Percentiles rank a stretch among this genome's conserved stretches.
These are phyloP conservation scores for Notothenia rossii DNA, from an alignment of 2,113 vertebrate species.

Conservation along the genomic window DNA sequence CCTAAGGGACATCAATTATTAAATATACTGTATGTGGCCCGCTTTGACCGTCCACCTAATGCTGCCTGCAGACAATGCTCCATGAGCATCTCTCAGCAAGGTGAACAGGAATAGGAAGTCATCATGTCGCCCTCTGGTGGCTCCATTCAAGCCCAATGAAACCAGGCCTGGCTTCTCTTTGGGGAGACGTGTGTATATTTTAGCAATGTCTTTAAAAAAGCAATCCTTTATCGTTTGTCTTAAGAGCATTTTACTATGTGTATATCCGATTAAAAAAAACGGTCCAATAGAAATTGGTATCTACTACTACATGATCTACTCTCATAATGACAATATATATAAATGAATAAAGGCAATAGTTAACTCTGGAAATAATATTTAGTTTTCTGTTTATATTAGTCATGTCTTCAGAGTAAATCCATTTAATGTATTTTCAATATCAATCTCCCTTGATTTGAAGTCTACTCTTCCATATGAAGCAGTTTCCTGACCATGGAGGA, in stretches of 20 bases:
- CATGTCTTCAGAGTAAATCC: not conserved
- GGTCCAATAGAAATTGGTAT: not conserved
- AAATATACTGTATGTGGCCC: conserved; percentile 23
- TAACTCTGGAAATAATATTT: not conserved
- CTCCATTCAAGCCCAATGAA: not conserved
- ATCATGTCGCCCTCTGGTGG: conserved; percentile 59
- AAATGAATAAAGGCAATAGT: not conserved
- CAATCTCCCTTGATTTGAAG: not conserved
- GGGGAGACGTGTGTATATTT: not conserved
- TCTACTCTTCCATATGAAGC: conserved; percentile 3
- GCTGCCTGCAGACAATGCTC: conserved; percentile 14
- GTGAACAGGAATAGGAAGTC: not conserved
- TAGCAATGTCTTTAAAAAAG: not conserved
- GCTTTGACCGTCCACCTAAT: conserved; percentile 11
- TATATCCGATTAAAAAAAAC: not conserved
- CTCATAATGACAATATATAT: not conserved
- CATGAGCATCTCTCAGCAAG: conserved; percentile 24
- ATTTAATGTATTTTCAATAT: not conserved
- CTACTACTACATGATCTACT: not conserved
- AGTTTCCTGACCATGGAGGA: not conserved
- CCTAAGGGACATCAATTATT: conserved; percentile 35
- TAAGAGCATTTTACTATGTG: not conserved
- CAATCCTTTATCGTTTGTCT: not conserved
- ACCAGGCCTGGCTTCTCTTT: not conserved
- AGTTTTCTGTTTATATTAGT: not conserved